Evolutionary conservation across 2,113 vertebrate species (phyloP).

Genomic region (Chlamydotis undulata): DNA sequence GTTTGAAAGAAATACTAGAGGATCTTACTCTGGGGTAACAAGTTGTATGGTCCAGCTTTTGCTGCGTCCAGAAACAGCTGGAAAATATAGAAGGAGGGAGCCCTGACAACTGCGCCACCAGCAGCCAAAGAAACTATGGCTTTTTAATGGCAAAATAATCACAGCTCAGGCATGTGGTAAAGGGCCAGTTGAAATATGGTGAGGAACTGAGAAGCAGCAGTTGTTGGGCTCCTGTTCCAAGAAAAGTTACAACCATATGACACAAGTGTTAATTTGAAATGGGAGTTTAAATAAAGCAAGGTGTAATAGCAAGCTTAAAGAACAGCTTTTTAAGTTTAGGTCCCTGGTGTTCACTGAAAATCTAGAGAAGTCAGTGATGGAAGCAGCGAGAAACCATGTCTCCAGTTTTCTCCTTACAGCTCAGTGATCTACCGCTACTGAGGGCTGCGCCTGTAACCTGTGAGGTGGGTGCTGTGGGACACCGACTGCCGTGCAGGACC

Average conservation of each 20-base stretch:
- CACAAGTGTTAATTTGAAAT: neutral
- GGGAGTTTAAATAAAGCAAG: neutral
- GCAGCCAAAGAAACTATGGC: neutral
- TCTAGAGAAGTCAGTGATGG: neutral
- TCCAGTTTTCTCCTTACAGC: neutral
- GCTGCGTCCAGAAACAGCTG: neutral
- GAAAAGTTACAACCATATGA: neutral
- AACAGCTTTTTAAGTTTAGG: neutral
- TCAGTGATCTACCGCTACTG: fast-evolving
- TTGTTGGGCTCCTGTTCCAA: neutral
- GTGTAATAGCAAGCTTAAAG: neutral
- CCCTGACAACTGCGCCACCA: neutral
- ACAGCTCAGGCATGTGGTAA: neutral
- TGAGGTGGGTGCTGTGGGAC: neutral
- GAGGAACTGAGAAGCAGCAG: neutral
- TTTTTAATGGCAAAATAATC: neutral
- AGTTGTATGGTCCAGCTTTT: neutral
- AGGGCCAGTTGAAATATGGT: neutral
- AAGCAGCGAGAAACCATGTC: neutral
- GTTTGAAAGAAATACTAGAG: neutral
- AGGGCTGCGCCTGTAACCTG: neutral
- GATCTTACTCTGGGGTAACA: neutral
- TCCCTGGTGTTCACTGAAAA: neutral
- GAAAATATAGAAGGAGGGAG: neutral
- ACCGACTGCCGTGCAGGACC: neutral